phyloP scores from a whole-genome alignment of 2,888 invertebrate genomes.

The Acronicta alni region DNA sequence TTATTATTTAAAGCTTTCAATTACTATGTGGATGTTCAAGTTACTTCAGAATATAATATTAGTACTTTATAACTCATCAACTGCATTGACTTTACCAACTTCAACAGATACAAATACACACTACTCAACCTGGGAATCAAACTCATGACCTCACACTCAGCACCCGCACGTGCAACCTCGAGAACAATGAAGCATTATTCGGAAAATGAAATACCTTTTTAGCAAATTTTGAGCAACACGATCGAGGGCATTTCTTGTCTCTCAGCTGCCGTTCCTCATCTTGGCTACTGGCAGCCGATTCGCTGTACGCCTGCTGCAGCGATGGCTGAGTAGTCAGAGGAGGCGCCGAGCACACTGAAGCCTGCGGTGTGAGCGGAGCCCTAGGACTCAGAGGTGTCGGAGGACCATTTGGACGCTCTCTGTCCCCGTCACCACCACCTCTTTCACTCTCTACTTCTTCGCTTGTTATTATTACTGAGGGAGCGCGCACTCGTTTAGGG shows the following conservation, averaged over 20 bases:
- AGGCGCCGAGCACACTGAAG: slow-evolving; percentile 85
- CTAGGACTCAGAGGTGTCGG: slow-evolving; percentile 83
- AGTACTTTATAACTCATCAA: too few species aligned
- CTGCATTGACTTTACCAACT: too few species aligned
- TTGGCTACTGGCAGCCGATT: slow-evolving; percentile 90
- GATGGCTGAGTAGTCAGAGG: slow-evolving; percentile 84
- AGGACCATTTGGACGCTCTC: slow-evolving; percentile 84
- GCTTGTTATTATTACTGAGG: slow-evolving; percentile 92
- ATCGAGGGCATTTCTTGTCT: slow-evolving; percentile 91
- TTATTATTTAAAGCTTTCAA: too few species aligned
- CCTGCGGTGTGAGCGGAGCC: slow-evolving; percentile 83
- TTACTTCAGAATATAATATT: too few species aligned
- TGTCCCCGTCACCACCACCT: slow-evolving; percentile 72
- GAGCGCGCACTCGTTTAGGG: slow-evolving; percentile 92
- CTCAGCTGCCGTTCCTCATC: slow-evolving; percentile 88
- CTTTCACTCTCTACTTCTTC: slow-evolving; percentile 87
- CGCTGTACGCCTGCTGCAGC: slow-evolving; percentile 84
- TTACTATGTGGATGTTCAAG: too few species aligned
- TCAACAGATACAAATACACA: too few species aligned
- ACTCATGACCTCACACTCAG: too few species aligned
- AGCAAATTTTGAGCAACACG: slow-evolving; percentile 95
- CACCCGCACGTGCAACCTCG: too few species aligned
- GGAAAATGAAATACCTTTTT: slow-evolving; percentile 90
- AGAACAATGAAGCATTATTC: too few species aligned
- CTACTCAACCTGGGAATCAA: too few species aligned